phyloP scores from a whole-genome alignment of 2,797 vertebrate species.

The Gobio occitaniae region DNA sequence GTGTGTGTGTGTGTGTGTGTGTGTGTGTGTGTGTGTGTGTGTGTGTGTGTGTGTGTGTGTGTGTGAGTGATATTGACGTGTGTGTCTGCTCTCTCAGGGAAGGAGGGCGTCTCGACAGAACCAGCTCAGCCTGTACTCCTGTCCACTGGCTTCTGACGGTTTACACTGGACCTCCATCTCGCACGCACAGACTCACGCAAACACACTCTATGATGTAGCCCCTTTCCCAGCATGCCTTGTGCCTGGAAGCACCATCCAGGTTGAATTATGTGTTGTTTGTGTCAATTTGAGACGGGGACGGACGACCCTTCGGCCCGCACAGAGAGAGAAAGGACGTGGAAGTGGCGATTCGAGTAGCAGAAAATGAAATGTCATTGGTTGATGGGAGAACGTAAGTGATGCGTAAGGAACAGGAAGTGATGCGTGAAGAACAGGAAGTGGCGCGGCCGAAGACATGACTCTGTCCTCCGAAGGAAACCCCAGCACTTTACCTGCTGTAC shows the following conservation, averaged over 20 bases:
- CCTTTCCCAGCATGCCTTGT: slow-evolving; percentile 69
- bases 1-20: too few species aligned
- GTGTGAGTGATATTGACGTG: neutral
- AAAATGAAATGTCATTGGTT: neutral
- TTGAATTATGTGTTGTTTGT: slow-evolving; percentile 48
- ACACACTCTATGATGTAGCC: slow-evolving; percentile 48
- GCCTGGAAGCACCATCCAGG: slow-evolving; percentile 56
- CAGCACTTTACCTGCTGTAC: slow-evolving; percentile 81
- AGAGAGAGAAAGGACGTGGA: slow-evolving; percentile 50
- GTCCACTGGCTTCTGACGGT: slow-evolving; percentile 80
- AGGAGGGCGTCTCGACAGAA: slow-evolving; percentile 68
- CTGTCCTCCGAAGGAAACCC: slow-evolving; percentile 68
- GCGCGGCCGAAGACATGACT: slow-evolving; percentile 67
- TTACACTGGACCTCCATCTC: slow-evolving; percentile 30
- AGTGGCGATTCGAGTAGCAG: neutral
- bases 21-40: neutral
- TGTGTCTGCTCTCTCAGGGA: slow-evolving; percentile 62
- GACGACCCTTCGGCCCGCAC: slow-evolving; percentile 40
- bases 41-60: neutral
- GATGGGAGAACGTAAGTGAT: neutral
- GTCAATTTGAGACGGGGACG: slow-evolving; percentile 43
- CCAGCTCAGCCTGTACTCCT: slow-evolving; percentile 67
- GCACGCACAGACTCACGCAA: slow-evolving; percentile 32
- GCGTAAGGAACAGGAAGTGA: neutral
- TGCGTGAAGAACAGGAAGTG: neutral